Base-by-base conservation (phyloP, 2,113 vertebrate genomes). In the Oreochromis tanganicae region DNA sequence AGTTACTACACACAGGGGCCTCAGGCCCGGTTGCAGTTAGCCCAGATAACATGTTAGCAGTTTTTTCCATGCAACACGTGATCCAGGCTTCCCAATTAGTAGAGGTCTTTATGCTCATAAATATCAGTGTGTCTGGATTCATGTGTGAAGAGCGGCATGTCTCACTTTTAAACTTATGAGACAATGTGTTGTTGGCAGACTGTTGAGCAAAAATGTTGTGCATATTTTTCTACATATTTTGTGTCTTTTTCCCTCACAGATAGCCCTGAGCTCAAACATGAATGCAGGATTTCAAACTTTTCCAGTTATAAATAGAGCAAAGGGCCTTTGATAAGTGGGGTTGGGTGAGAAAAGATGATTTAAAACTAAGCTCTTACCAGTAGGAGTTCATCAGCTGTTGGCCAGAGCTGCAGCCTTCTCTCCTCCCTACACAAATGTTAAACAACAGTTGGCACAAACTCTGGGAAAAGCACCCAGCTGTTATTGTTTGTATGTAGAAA, bases 371-470 rank as follows among this genome's bases (percentile, higher is more conserved):
- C n/a, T 71, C 71, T 79, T 80, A 80, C 88, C 85, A 52, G 84
- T 50, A 52, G 46, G 27, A 86, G 82, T 86, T 82, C 85, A 86
- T 94, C 94, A 95, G 90, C 93, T 95, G 93, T 90, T 88, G 87
- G 89, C 66, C 12, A 36, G 48, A 87, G 27, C 80, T 38, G n/a
- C 52, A 9, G 36, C 6, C 41, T 84, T 83, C 87, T 75, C 71
- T 85, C 83, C 61, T 90, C 32, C 88, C 57, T 94, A 84, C 96
- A 96, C 94, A 95, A 93, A 92, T 90, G 87, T 84, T 71, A 85
- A 83, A 86, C 85, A 92, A 88, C 93, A 95, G 92, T 95, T 96
- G 91, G 84, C 29, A 66, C 87, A 93, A 59, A 88, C 68, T 46
- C 66, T 17, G 59, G 68, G 83, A 90, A 91, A 91, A 85, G 55